Evolutionary conservation across 2,797 vertebrate genomes (phyloP).

Genomic region (Gephyroberyx darwinii): DNA sequence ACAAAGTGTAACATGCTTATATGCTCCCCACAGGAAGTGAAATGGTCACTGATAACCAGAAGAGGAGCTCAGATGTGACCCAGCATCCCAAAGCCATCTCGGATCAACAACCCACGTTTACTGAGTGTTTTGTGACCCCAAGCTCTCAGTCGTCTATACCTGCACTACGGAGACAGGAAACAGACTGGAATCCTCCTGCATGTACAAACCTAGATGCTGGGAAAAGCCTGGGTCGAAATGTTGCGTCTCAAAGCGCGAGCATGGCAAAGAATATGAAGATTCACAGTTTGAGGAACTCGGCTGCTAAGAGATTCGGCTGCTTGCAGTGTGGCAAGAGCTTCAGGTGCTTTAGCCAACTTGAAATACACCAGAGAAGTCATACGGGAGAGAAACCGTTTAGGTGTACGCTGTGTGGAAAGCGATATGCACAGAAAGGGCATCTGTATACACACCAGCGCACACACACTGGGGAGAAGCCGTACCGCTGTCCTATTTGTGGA

Average conservation of each 20-base stretch:
- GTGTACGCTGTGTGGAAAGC: slow-evolving; percentile 81
- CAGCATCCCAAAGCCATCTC: slow-evolving; percentile 43
- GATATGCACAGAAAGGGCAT: slow-evolving; percentile 83
- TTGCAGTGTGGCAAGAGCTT: slow-evolving; percentile 81
- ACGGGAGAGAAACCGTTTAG: slow-evolving; percentile 84
- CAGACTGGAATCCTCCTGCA: slow-evolving; percentile 50
- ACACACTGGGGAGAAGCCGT: slow-evolving; percentile 84
- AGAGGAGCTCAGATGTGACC: slow-evolving; percentile 39
- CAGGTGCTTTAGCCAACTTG: slow-evolving; percentile 82
- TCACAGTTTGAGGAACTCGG: slow-evolving; percentile 62
- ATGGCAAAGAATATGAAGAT: slow-evolving; percentile 69
- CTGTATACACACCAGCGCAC: slow-evolving; percentile 85
- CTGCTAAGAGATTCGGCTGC: slow-evolving; percentile 78
- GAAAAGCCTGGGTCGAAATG: slow-evolving; percentile 52
- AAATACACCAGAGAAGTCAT: slow-evolving; percentile 84
- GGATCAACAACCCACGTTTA: slow-evolving; percentile 49
- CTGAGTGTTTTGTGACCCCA: slow-evolving; percentile 48
- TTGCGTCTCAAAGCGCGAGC: slow-evolving; percentile 52
- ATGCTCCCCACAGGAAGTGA: slow-evolving; percentile 63
- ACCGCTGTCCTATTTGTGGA: slow-evolving; percentile 80
- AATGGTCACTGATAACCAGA: slow-evolving; percentile 34
- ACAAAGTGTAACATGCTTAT: neutral
- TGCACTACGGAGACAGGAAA: slow-evolving; percentile 42
- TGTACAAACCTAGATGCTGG: slow-evolving; percentile 47
- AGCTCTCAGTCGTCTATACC: slow-evolving; percentile 38